A percentile compares a stretch with the other conserved stretches of the same genome.
Conservation (phyloP, 37 sponge, comb jelly and placozoan species). For the Eunapius fragilis region DNA sequence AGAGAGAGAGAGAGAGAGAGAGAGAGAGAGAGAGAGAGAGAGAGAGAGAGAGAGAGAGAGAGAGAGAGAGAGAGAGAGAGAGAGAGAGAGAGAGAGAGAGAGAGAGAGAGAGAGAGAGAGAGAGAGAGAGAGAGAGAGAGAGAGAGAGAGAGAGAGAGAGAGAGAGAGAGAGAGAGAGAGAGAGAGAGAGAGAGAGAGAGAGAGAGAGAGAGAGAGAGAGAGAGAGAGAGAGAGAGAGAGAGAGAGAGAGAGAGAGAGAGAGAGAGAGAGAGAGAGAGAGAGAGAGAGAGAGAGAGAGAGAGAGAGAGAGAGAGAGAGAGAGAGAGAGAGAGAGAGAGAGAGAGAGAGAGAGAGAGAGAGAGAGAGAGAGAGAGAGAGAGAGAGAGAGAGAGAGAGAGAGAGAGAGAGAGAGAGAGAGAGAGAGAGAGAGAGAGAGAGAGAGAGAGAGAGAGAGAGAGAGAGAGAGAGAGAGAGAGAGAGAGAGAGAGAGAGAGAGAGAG, state of each 20-base stretch:
- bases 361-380: slow-evolving; percentile 19
- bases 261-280: slow-evolving; percentile 51
- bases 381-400: not conserved
- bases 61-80: slow-evolving; percentile 25
- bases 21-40: slow-evolving; percentile 3
- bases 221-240: slow-evolving; percentile 51
- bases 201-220: slow-evolving; percentile 49
- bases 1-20: not conserved
- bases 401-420: not conserved
- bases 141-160: slow-evolving; percentile 26
- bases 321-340: not conserved
- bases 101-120: slow-evolving; percentile 24
- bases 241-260: slow-evolving; percentile 57
- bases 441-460: not conserved
- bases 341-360: not conserved
- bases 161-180: slow-evolving; percentile 50
- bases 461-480: not conserved
- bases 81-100: slow-evolving; percentile 49
- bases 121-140: slow-evolving; percentile 48
- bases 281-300: slow-evolving; percentile 29
- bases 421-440: slow-evolving; percentile 10
- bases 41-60: slow-evolving; percentile 20
- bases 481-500: slow-evolving; percentile 39
- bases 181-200: slow-evolving; percentile 55
- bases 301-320: slow-evolving; percentile 3